Base-by-base conservation (phyloP, 2,888 invertebrate genomes). In the Oligia strigilis region DNA sequence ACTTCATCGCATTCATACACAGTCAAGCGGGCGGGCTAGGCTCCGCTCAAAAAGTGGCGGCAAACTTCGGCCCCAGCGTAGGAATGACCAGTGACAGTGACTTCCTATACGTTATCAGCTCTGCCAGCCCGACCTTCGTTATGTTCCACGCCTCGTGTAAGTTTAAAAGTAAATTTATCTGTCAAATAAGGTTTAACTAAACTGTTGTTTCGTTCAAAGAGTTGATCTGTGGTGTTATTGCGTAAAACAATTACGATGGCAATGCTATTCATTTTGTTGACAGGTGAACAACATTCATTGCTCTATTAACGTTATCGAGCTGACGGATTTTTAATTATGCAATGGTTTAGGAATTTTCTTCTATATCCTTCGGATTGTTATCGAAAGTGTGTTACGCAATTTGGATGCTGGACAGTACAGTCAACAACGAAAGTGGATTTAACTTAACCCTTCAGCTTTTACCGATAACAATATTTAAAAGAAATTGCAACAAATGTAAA, bases 91-190 rank as follows among this genome's bases (percentile, higher is more conserved):
- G 96, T 17, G 98, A 98, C 81, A 95, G 94, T 0, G 97, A 97
- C 89, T 98, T 98, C 92, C 97, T 97, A 81, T 76, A 95, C 1
- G 94, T 97, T 75, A 95, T 98, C n/a, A 96, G 97, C 64, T 94
- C 97, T 29, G 93, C 97, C 72, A 97, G 97, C 67, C 98, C 98
- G 29, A 97, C 98, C 2, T 97, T 98, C 75, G 97, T 98, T 82
- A 98, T 98, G 98, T 98, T 98, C 92, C 98, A 98, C 92, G 98
- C 98, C 19, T 97, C 98, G 23, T 98, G 98, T 98, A 86, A 94
- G 96, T 95, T 43, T n/a, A 5, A n/a, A 46, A 77, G 1, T 19
- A 3, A 55, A 17, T 11, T 14, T 23, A n/a, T 23, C 17, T 55
- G n/a, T n/a, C 5, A 9, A 36, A 23, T 19, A 49, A 29, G 11